These are phyloP conservation scores for Platysteira castanea DNA, from an alignment of 2,113 vertebrate species.

Conservation along the genomic window DNA sequence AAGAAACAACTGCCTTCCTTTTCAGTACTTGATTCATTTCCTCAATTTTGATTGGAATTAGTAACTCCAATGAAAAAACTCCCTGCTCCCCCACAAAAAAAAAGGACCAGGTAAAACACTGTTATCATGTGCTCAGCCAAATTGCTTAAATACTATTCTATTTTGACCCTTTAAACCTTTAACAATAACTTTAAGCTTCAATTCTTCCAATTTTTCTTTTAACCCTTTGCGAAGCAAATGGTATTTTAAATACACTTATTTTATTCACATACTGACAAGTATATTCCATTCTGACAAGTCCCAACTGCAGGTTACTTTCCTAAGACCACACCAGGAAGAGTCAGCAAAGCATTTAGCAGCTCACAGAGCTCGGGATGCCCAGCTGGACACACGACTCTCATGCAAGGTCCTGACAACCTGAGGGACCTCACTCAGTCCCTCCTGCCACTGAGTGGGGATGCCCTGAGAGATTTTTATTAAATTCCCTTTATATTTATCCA, in stretches of 20 bases:
- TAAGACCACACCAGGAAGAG: background rate
- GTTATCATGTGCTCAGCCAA: background rate
- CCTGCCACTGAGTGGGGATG: fast-evolving
- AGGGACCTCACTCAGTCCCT: no score
- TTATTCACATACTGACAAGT: no score
- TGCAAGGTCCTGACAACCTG: background rate
- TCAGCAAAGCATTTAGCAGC: background rate
- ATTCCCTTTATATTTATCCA: no score
- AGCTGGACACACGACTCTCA: no score
- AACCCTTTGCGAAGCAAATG: background rate
- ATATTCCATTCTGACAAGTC: background rate
- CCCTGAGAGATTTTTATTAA: no score
- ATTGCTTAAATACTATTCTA: background rate
- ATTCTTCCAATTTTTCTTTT: background rate
- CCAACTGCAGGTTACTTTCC: background rate
- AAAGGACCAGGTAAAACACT: background rate
- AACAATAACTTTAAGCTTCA: background rate
- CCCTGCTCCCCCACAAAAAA: background rate
- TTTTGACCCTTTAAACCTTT: background rate
- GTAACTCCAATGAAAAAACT: background rate
- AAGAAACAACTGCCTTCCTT: background rate
- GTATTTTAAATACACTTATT: background rate
- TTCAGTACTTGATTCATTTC: background rate
- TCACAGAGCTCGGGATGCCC: fast-evolving
- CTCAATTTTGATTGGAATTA: background rate